phyloP scores from a whole-genome alignment of 1,140 invertebrate genomes.

The Hycleus cichorii region DNA sequence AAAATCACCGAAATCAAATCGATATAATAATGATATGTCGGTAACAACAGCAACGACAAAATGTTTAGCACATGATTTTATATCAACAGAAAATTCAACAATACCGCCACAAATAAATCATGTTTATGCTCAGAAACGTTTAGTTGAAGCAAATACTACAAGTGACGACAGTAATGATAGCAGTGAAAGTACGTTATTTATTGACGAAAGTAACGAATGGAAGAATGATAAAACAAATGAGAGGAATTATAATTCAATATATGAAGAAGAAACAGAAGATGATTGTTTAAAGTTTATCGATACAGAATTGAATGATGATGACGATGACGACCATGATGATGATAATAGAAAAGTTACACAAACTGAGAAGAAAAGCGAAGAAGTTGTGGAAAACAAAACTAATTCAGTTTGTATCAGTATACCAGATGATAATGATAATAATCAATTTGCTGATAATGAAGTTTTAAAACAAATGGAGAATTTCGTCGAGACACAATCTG shows the following conservation, averaged over 20 bases:
- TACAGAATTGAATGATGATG: background rate
- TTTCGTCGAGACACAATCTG: background rate
- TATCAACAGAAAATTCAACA: background rate
- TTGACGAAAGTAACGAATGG: background rate
- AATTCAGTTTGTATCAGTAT: conserved; percentile 6
- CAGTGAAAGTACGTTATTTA: conserved; percentile 2
- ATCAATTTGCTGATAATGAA: background rate
- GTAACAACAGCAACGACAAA: background rate
- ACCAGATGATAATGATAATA: conserved; percentile 5
- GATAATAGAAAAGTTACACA: too few relatives aligned
- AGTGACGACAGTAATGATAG: conserved; percentile 11
- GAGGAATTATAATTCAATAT: background rate
- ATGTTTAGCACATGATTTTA: conserved; percentile 9
- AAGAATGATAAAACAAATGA: background rate
- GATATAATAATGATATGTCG: background rate
- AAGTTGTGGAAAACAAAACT: background rate
- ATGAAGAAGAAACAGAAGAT: conserved; percentile 4
- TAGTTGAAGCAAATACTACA: background rate
- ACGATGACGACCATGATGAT: too few relatives aligned
- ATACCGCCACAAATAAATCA: conserved; percentile 3
- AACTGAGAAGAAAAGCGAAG: too few relatives aligned
- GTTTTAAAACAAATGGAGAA: conserved; percentile 12
- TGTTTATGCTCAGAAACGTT: conserved; percentile 6
- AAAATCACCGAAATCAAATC: background rate
- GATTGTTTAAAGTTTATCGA: conserved; percentile 1